Base-by-base conservation (phyloP, 2,113 vertebrate species). In the Monopterus albus region DNA sequence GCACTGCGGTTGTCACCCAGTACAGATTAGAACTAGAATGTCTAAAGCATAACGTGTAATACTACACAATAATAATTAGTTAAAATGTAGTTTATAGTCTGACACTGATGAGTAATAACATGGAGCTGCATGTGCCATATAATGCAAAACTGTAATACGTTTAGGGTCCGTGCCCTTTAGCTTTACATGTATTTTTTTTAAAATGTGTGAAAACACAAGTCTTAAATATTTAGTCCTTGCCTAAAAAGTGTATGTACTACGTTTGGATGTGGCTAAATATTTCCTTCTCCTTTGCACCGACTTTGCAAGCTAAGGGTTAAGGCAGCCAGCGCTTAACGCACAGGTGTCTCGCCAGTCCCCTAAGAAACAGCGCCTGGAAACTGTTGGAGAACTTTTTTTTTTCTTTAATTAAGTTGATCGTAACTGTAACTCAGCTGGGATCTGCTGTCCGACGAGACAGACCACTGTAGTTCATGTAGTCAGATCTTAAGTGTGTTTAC, bases 381-480 rank as follows among this genome's bases (percentile, higher is more conserved):
- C 81, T 51, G 64, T 20, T 35, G 73, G 61, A 3, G 42, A 70
- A 69, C 63, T 29, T 60, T 73, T 59, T 76, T 58, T 61, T 29
- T 64, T 52, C 36, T 82, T 88, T 81, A 84, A 86, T 87, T 75
- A 88, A 86, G 78, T 84, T 79, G 85, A 85, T 95, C 92, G 94
- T 92, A 92, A 94, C 94, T 91, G 95, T 95, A 93, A 94, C 92
- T 92, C 87, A 92, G 92, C 94, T 92, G 92, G 90, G 92, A 92
- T 92, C 85, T 92, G 92, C 91, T 88, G 93, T 95, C 91, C 91
- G 92, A 91, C 91, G 83, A 91, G 83, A 85, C 81, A 52, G 76
- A 72, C 25, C 81, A 86, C 85, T 90, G 85, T 90, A 88, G 85
- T 72, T 85, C 78, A 86, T 77, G 78, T 62, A 70, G 71, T 78